Evolutionary conservation across 2,797 vertebrate species (phyloP).

Genomic region (Dipus sagitta): DNA sequence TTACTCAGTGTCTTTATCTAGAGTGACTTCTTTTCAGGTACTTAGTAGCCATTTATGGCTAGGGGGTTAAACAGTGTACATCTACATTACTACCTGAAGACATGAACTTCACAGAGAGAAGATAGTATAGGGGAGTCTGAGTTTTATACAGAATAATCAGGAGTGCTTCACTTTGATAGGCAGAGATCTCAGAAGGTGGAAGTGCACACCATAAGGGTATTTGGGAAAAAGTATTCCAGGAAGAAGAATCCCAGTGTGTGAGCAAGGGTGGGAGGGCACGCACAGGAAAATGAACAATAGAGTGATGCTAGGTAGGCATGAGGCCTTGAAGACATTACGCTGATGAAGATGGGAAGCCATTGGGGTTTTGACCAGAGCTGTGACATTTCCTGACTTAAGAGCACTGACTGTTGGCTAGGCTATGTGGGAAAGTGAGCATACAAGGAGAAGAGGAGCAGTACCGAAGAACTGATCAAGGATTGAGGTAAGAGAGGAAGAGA

Average conservation of each 20-base stretch:
- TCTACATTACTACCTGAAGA: not conserved
- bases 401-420: not conserved
- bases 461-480: not conserved
- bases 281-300: not conserved
- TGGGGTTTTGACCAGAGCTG: not conserved
- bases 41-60: not conserved
- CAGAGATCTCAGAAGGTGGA: not conserved
- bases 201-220: not conserved
- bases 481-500: not conserved
- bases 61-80: not conserved
- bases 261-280: not conserved
- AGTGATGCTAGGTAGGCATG: not conserved
- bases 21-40: not conserved
- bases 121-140: not conserved
- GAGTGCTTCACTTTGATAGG: not conserved
- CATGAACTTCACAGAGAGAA: not conserved
- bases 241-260: not conserved
- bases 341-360: not conserved
- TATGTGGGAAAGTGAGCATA: not conserved
- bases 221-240: not conserved
- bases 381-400: not conserved
- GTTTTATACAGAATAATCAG: not conserved
- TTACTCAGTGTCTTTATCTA: not conserved
- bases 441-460: not conserved
- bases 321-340: not conserved